A percentile compares a stretch with the other conserved stretches of the same genome.
These are phyloP conservation scores for Halcyon malimbica DNA, from an alignment of 2,113 vertebrate species.

Conservation along the genomic window DNA sequence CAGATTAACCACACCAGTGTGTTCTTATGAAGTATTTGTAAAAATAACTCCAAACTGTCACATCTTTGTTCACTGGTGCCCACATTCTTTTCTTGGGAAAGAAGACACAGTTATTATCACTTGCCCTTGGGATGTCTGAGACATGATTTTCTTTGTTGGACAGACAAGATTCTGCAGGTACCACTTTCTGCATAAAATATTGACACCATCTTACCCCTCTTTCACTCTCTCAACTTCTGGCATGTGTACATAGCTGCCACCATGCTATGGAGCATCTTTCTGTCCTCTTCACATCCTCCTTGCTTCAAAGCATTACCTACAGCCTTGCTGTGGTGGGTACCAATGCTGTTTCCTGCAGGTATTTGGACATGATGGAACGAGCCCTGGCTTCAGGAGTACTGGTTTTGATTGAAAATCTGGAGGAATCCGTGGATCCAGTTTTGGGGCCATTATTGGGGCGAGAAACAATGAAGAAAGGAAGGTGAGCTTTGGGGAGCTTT, in stretches of 20 bases:
- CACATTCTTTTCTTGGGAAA: not conserved
- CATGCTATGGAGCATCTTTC: rapidly evolving
- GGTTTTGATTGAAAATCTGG: slow-evolving; percentile 93
- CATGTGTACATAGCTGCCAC: not conserved
- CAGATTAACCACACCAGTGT: not conserved
- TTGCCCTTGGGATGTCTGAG: not conserved
- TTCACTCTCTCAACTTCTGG: not conserved
- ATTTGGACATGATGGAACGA: slow-evolving; percentile 85
- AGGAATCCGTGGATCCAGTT: slow-evolving; percentile 91
- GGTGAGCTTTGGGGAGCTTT: slow-evolving; percentile 72
- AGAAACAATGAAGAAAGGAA: slow-evolving; percentile 94
- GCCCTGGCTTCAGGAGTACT: slow-evolving; percentile 86
- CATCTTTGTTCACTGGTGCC: not conserved
- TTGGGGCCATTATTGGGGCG: slow-evolving; percentile 89
- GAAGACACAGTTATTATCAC: not conserved
- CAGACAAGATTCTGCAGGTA: not conserved
- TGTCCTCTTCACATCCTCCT: not conserved
- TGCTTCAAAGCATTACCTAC: not conserved
- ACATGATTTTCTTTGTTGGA: not conserved
- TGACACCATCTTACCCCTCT: not conserved
- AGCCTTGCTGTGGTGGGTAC: not conserved
- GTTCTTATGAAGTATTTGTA: not conserved
- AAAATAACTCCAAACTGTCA: not conserved
- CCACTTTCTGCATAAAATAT: not conserved
- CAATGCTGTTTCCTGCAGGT: slow-evolving; percentile 73